Evolutionary conservation across 1,140 invertebrate species (phyloP).

Genomic region (Drosophila sturtevanti): DNA sequence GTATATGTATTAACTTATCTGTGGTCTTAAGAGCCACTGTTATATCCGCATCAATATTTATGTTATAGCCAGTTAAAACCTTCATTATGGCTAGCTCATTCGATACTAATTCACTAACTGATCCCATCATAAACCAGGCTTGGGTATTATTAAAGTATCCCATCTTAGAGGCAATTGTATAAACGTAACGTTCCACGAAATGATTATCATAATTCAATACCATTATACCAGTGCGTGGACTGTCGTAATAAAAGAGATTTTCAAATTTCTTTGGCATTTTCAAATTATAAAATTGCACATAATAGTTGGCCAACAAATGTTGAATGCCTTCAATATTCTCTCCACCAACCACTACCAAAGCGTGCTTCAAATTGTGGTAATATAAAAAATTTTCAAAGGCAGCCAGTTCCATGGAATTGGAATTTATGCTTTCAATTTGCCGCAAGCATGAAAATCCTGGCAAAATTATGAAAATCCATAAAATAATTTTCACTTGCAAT

Average conservation of each 20-base stretch:
- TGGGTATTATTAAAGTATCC: constrained; percentile 66
- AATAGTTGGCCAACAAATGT: constrained; percentile 62
- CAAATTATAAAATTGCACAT: constrained; percentile 60
- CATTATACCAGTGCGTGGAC: constrained; percentile 57
- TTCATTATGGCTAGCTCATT: constrained; percentile 13
- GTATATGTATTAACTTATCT: constrained; percentile 21
- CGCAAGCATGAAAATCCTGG: constrained; percentile 55
- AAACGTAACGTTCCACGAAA: constrained; percentile 20
- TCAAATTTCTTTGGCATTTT: constrained; percentile 40
- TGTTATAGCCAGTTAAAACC: constrained; percentile 46
- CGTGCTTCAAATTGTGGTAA: constrained; percentile 54
- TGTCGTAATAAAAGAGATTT: constrained; percentile 56
- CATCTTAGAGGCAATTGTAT: constrained; percentile 32
- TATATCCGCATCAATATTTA: constrained; percentile 66
- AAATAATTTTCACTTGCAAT: constrained; percentile 78
- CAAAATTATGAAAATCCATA: constrained; percentile 76
- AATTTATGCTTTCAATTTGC: constrained; percentile 79
- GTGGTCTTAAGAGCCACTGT: constrained; percentile 45
- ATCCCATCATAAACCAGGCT: constrained; percentile 62
- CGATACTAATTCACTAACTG: constrained; percentile 1
- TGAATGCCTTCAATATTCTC: constrained; percentile 43
- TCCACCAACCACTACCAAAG: constrained; percentile 40
- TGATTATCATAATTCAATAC: constrained; percentile 37
- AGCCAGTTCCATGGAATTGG: constrained; percentile 70
- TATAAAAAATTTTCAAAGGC: constrained; percentile 68